Evolutionary conservation across 2,797 vertebrate species (phyloP).

Genomic region (Hylomyscus alleni): DNA sequence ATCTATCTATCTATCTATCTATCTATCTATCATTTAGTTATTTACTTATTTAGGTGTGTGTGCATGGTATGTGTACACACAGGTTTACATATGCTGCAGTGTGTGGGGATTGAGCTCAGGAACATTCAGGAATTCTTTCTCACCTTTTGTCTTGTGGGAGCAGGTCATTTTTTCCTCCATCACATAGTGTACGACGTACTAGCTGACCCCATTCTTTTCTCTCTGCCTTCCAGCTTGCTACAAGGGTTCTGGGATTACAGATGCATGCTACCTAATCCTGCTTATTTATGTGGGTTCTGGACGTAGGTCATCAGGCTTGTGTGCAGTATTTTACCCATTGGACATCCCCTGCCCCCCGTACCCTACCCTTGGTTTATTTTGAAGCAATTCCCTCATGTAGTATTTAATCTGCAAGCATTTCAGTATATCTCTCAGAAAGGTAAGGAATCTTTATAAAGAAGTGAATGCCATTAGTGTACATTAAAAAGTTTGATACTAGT

Average conservation of each 20-base stretch:
- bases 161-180: neutral
- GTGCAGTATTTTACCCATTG: neutral
- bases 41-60: neutral
- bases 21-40: neutral
- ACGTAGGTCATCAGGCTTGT: neutral
- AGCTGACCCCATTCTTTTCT: neutral
- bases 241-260: neutral
- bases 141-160: neutral
- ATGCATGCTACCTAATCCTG: neutral
- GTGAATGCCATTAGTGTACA: neutral
- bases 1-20: too few species aligned
- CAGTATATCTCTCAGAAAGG: neutral
- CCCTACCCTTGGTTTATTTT: neutral
- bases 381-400: neutral
- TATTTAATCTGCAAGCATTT: conserved; percentile 60
- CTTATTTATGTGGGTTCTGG: neutral
- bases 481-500: conserved; percentile 38
- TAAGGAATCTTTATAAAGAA: conserved; percentile 54
- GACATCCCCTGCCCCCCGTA: too few species aligned
- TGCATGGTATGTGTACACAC: neutral
- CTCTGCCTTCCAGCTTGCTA: neutral
- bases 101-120: neutral
- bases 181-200: neutral
- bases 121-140: neutral
- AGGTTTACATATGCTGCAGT: neutral